phyloP scores from a whole-genome alignment of 2,888 invertebrate species.

The Ophion slaviceki region DNA sequence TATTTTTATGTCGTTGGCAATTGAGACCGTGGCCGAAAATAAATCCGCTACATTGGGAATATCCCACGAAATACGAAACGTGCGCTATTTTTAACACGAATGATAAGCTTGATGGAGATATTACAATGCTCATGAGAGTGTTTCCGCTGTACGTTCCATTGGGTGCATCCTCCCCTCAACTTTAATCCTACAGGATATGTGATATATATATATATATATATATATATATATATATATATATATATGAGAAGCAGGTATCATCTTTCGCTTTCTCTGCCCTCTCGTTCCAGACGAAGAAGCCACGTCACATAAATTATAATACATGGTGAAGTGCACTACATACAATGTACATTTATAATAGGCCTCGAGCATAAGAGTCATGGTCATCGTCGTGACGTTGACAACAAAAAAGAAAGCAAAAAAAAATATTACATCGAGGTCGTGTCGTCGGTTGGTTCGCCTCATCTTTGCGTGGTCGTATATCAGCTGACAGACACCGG shows the following conservation, averaged over 20 bases:
- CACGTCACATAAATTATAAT: conserved; percentile 62
- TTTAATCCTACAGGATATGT: conserved; percentile 58
- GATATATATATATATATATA: background rate
- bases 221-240: conserved; percentile 9
- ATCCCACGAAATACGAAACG: background rate
- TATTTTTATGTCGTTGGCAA: background rate
- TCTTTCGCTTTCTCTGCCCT: conserved; percentile 57
- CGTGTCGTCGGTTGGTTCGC: conserved; percentile 37
- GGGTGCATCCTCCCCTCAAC: conserved; percentile 51
- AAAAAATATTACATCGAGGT: conserved; percentile 41
- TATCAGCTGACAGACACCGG: background rate
- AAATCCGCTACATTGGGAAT: conserved; percentile 3
- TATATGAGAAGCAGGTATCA: conserved; percentile 47
- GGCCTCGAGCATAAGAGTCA: conserved; percentile 54
- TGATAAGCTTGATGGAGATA: conserved; percentile 35
- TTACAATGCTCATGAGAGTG: conserved; percentile 50
- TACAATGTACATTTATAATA: conserved; percentile 40
- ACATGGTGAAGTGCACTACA: conserved; percentile 44
- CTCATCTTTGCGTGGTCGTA: conserved; percentile 29
- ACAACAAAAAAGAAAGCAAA: conserved; percentile 31
- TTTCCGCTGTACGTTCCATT: conserved; percentile 52
- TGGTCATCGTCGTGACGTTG: conserved; percentile 57
- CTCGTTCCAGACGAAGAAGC: conserved; percentile 60
- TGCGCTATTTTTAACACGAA: conserved; percentile 9
- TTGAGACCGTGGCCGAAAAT: background rate